Conservation (phyloP, 2,797 vertebrate species). For the Emydoidea blandingii region DNA sequence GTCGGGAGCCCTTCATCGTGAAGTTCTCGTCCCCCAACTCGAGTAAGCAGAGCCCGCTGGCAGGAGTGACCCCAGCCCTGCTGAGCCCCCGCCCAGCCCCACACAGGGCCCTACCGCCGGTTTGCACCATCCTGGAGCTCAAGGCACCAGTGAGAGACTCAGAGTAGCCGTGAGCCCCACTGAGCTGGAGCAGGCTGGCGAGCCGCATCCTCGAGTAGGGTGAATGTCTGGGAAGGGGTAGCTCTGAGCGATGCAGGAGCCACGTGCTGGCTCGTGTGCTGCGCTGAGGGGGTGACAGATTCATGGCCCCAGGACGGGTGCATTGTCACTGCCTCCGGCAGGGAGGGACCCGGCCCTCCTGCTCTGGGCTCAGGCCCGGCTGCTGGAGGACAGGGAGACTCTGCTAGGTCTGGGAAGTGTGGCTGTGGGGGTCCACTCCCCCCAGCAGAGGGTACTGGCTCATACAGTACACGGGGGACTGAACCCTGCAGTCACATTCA, state of each 20-base stretch:
- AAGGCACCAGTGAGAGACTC: not conserved
- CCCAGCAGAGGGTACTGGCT: not conserved
- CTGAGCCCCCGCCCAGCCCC: accelerated
- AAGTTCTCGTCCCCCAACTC: slow-evolving; percentile 82
- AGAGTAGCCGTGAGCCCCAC: not conserved
- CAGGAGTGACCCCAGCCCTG: accelerated
- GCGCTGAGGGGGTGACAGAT: not conserved
- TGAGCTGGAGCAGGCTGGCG: not conserved
- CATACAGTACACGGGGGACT: accelerated
- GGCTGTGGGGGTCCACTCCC: not conserved
- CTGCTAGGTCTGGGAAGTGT: not conserved
- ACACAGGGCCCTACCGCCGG: not conserved
- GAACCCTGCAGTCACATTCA: not conserved
- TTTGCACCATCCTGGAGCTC: not conserved
- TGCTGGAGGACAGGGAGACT: not conserved
- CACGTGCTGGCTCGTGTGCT: not conserved
- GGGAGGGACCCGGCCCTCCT: not conserved
- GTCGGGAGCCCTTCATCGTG: slow-evolving; percentile 89
- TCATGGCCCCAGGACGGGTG: not conserved
- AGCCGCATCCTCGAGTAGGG: not conserved
- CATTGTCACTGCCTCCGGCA: not conserved
- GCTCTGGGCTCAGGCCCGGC: not conserved
- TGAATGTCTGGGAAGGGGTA: accelerated
- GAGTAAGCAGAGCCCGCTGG: slow-evolving; percentile 68
- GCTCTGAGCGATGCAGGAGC: accelerated